phyloP scores from a whole-genome alignment of 2,888 invertebrate species.

The Macaria liturata region DNA sequence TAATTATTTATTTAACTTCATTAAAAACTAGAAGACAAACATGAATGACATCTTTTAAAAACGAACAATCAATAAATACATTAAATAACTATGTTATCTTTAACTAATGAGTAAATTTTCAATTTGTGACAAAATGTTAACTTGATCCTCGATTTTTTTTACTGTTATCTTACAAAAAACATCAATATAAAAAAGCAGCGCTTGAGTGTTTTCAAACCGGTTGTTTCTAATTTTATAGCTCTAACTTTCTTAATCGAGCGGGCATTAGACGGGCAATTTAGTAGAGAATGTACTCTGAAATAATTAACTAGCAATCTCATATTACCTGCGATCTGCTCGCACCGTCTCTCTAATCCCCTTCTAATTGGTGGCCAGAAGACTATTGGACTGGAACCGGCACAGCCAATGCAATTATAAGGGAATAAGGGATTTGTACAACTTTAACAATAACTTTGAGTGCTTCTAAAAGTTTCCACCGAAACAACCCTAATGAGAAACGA shows the following conservation, averaged over 20 bases:
- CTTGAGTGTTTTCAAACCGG: slow-evolving; percentile 14
- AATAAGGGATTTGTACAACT: slow-evolving; percentile 53
- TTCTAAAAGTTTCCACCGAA: slow-evolving; percentile 5
- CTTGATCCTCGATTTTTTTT: no score
- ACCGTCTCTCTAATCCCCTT: slow-evolving; percentile 66
- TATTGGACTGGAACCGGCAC: slow-evolving; percentile 76
- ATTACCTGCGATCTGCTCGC: slow-evolving; percentile 49
- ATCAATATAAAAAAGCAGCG: no score
- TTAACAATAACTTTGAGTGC: slow-evolving; percentile 20
- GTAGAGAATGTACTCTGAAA: slow-evolving; percentile 42
- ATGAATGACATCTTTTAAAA: no score
- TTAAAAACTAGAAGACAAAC: no score
- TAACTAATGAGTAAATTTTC: no score
- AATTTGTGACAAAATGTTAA: no score
- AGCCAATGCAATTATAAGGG: slow-evolving; percentile 70
- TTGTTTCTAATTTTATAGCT: slow-evolving; percentile 31
- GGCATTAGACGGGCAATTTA: slow-evolving; percentile 14
- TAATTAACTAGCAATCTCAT: slow-evolving; percentile 64
- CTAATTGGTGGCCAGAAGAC: slow-evolving; percentile 78
- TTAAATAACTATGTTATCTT: no score
- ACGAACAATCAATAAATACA: no score
- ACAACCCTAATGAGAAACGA: slow-evolving; percentile 8
- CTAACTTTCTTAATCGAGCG: slow-evolving; percentile 9
- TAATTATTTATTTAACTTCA: no score
- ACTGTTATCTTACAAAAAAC: no score